These are phyloP conservation scores for Zosterops borbonicus DNA, from an alignment of 2,113 vertebrate species.

Conservation along the genomic window DNA sequence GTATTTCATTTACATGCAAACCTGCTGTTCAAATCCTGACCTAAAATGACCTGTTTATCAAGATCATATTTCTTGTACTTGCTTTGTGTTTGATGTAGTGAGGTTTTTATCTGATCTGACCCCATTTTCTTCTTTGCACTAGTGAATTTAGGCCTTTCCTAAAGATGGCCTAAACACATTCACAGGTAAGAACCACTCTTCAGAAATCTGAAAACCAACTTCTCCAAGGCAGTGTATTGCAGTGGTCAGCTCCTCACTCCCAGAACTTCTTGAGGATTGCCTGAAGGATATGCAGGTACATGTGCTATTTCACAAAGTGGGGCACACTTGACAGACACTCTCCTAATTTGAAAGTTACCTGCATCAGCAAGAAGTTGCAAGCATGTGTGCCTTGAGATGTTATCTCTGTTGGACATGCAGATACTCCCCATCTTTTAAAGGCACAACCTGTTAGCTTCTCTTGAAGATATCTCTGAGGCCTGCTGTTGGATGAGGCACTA, in stretches of 20 bases:
- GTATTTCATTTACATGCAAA: neutral
- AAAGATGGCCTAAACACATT: neutral
- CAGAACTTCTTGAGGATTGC: neutral
- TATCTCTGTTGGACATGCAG: neutral
- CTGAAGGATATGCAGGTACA: neutral
- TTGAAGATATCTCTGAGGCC: neutral
- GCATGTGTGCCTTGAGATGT: neutral
- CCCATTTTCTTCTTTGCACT: neutral
- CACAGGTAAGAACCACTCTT: neutral
- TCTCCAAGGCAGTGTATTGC: neutral
- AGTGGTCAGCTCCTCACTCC: neutral
- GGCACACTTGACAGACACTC: neutral
- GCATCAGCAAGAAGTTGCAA: neutral
- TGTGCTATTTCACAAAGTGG: neutral
- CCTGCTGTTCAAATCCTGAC: neutral
- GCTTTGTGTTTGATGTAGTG: neutral
- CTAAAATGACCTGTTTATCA: neutral
- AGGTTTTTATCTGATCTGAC: neutral
- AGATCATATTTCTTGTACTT: neutral
- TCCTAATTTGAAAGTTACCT: neutral
- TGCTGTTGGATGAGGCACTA: neutral
- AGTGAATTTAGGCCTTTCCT: neutral
- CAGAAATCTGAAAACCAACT: neutral
- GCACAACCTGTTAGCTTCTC: neutral
- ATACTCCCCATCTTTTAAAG: neutral